Evolutionary conservation across 2,113 vertebrate species (phyloP).

Genomic region (Zapornia atra): DNA sequence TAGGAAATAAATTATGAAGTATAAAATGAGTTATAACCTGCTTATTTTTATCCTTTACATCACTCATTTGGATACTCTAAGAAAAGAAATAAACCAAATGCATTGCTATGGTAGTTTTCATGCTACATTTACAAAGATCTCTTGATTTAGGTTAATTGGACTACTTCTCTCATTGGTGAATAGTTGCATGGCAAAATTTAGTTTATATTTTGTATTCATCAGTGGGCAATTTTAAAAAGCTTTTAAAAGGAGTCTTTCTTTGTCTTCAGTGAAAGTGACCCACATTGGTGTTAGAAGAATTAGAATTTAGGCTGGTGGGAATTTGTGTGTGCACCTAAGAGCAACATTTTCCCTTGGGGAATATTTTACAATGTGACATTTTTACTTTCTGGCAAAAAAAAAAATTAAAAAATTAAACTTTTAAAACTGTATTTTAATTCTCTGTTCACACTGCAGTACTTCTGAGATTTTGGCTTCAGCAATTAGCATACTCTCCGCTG

Average conservation of each 20-base stretch:
- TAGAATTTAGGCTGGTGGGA: neutral
- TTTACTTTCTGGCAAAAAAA: neutral
- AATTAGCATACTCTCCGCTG: slow-evolving; percentile 20
- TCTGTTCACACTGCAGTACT: neutral
- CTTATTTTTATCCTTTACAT: neutral
- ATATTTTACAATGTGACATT: neutral
- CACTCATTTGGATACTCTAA: neutral
- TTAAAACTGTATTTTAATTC: slow-evolving; percentile 19
- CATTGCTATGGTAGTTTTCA: neutral
- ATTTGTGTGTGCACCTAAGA: neutral
- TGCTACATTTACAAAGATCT: neutral
- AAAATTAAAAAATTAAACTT: neutral
- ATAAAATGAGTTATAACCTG: neutral
- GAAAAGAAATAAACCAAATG: neutral
- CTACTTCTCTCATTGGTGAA: neutral
- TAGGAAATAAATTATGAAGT: neutral
- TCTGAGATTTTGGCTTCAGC: slow-evolving; percentile 40
- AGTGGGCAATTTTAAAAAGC: neutral
- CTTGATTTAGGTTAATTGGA: neutral
- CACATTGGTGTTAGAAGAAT: neutral
- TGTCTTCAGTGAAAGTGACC: neutral
- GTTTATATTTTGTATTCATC: neutral
- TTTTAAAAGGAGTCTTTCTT: neutral
- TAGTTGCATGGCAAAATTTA: neutral
- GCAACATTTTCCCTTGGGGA: neutral